phyloP scores from a whole-genome alignment of 2,797 vertebrate species.

The Sebastes melanostomus region DNA sequence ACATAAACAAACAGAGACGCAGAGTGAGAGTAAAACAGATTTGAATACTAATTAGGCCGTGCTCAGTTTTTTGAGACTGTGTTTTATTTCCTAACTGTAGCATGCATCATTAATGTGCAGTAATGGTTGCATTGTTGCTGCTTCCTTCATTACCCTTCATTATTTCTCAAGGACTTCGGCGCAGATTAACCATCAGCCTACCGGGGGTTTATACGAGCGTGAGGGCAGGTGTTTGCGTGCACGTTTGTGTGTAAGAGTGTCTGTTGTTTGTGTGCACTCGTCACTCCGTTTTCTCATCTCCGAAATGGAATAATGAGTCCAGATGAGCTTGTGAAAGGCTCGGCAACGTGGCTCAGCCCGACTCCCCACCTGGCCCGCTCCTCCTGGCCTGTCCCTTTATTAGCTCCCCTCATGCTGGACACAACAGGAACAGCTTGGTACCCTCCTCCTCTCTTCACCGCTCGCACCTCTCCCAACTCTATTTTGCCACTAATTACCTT shows the following conservation, averaged over 20 bases:
- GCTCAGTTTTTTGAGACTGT: slow-evolving; percentile 19
- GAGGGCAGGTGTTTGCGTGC: slow-evolving; percentile 60
- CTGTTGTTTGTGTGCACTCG: slow-evolving; percentile 50
- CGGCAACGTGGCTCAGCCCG: slow-evolving; percentile 59
- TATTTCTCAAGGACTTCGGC: slow-evolving; percentile 73
- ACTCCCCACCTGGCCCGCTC: slow-evolving; percentile 73
- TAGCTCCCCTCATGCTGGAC: slow-evolving; percentile 71
- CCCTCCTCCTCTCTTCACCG: slow-evolving; percentile 65
- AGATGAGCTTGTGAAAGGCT: slow-evolving; percentile 69
- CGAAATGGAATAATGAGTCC: slow-evolving; percentile 68
- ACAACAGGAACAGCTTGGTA: slow-evolving; percentile 77
- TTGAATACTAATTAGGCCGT: slow-evolving; percentile 24
- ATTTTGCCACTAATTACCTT: slow-evolving; percentile 80
- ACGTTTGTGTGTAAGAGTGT: slow-evolving; percentile 8
- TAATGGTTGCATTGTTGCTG: slow-evolving; percentile 61
- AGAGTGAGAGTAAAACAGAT: slow-evolving; percentile 7
- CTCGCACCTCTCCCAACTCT: slow-evolving; percentile 68
- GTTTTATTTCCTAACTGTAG: slow-evolving; percentile 34
- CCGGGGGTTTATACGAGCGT: slow-evolving; percentile 36
- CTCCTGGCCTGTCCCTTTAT: slow-evolving; percentile 71
- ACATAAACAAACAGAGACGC: slow-evolving; percentile 7
- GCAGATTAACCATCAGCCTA: slow-evolving; percentile 55
- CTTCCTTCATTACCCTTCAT: slow-evolving; percentile 77
- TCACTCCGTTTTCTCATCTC: slow-evolving; percentile 62
- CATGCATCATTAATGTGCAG: slow-evolving; percentile 54